Percentiles rank a stretch among this genome's conserved stretches.
Conservation (phyloP, 2,113 vertebrate genomes). For the Vombatus ursinus region DNA sequence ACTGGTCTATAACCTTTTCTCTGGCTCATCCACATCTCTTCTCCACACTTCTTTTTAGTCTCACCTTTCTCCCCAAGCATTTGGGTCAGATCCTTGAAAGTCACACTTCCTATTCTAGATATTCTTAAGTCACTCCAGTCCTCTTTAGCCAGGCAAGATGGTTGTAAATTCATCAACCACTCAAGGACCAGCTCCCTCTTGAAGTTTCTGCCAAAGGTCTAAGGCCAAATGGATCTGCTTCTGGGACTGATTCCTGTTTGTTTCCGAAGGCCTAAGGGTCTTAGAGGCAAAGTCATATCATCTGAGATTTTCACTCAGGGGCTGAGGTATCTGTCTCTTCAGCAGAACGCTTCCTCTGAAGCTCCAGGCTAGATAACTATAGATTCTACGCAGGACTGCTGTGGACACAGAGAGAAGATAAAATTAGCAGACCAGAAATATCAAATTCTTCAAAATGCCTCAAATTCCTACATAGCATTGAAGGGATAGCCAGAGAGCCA, state of each 20-base stretch:
- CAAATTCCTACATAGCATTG: background rate
- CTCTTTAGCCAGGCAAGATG: background rate
- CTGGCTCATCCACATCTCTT: background rate
- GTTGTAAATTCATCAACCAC: background rate
- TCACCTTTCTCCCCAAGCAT: background rate
- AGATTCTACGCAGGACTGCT: background rate
- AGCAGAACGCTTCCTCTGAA: background rate
- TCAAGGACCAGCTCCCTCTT: background rate
- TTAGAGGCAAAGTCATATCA: background rate
- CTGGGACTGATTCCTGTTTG: background rate
- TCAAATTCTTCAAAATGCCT: background rate
- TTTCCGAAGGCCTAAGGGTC: background rate
- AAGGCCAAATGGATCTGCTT: background rate
- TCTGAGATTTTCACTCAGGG: background rate
- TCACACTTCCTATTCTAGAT: background rate
- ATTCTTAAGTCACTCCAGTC: background rate
- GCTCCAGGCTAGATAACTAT: background rate
- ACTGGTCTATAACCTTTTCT: background rate
- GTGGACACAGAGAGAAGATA: background rate
- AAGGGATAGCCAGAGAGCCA: background rate
- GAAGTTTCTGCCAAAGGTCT: background rate
- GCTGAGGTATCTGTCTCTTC: background rate
- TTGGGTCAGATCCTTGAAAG: background rate
- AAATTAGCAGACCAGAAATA: background rate
- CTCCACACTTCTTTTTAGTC: background rate